Base-by-base conservation (phyloP, 2,113 vertebrate genomes). In the Zingel zingel region DNA sequence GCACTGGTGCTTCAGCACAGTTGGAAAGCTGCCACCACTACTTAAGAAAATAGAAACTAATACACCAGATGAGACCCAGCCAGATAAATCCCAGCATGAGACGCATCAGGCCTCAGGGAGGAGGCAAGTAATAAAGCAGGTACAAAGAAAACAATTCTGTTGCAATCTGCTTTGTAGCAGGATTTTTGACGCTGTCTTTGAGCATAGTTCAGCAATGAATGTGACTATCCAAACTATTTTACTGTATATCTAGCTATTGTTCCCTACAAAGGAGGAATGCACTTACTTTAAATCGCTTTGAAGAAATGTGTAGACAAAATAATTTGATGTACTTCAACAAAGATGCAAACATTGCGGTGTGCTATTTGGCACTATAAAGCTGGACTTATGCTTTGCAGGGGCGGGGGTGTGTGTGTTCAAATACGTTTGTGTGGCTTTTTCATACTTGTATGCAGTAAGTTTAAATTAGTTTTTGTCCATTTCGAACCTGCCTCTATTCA, bases 21-120 rank as follows among this genome's bases (percentile, higher is more conserved):
- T 14, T 81, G 70, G 58, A 80, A 72, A 72, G 33, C 71, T 65
- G 36, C 69, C 65, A 45, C 27, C 11, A 18, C 63, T 39, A 69
- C 33, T 74, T 45, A 82, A 84, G 64, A 65, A 84, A 82, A 90
- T 56, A 86, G 64, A 81, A 82, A 67, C 69, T 79, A 69, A n/a
- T 63, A 11, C 39, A 59, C 53, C 65, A 87, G 73, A 90, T 88
- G 84, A 88, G 81, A 77, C 77, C 68, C 2, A 9, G 39, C 27
- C 14, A 64, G 53, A 85, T 85, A 75, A 75, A 71, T 63, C 81
- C 50, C 82, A 86, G 83, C 77, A 36, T 66, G 62, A 73, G 50
- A 79, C 14, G 4, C 65, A 72, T 70, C 66, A 68, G 48, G 57
- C 58, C 61, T 57, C 66, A 58, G 63, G 47, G 56, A 43, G 50